Base-by-base conservation (phyloP, 2,113 vertebrate genomes). In the Dicrurus megarhynchus region DNA sequence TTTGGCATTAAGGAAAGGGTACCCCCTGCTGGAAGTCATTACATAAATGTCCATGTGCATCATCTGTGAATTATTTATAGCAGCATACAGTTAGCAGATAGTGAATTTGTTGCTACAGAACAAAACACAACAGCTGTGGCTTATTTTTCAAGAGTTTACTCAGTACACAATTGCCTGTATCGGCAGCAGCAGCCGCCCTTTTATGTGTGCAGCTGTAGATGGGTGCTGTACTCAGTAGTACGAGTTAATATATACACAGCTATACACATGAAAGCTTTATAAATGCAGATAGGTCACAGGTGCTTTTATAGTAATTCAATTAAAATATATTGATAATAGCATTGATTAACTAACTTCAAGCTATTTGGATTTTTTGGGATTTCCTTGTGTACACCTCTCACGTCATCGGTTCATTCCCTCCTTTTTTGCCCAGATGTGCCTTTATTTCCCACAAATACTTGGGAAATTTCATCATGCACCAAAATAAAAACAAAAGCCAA, bases 71-170 rank as follows among this genome's bases (percentile, higher is more conserved):
- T 84, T 83, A 89, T 63, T 95, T 91, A 78, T 56, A 59, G 80
- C 79, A 85, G 39, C 39, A 53, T 64, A 17, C 23, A 73, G 81
- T 89, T 89, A 92, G 88, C 70, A 93, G 85, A 75, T 59, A 92
- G 71, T 53, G 61, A 46, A 59, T 84, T 63, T 91, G 73, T 79
- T 90, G 68, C 64, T 76, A 32, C 1, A 83, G 81, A 93, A 93
- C 60, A 92, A 94, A 88, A 69, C 69, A 50, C 44, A 56, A 46
- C 75, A 93, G 90, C 85, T 63, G 93, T 89, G 60, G 55, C 80
- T 90, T 53, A 71, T 93, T 93, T 93, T 88, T 83, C 81, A 87
- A 77, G 75, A 83, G 57, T 59, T 86, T 94, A 75, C 70, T 88
- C 37, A 83, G 80, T 68, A 68, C 49, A 84, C 64, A 71, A 52